Evolutionary conservation across 2,113 vertebrate genomes (phyloP), one percentile per base, ranked within the genome.

Genomic region (Thunnus thynnus): DNA sequence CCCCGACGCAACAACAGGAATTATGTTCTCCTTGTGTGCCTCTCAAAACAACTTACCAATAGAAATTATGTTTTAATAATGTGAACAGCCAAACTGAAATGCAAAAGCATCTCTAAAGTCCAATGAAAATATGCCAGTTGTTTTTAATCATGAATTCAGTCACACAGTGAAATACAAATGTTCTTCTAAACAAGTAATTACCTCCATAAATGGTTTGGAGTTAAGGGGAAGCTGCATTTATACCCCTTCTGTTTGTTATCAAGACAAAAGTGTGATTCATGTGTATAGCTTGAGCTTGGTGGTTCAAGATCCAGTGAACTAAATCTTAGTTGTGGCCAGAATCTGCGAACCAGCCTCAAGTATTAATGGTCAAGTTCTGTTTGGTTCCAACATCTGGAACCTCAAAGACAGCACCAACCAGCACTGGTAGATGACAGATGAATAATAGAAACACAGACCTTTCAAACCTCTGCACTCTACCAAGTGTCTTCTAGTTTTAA

Each of bases 31-130:
- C 3, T 11, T 55, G 25, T 17, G 46, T 27, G n/a, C 17, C 20
- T 73, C 46, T 58, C 36, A 14, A 30, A 55, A 79, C 63, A 56
- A 47, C n/a, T 47, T n/a, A 72, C 11, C 3, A 5, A 20, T 18
- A 32, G 18, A 65, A 65, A 52, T 44, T 32, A 25, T 27, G 25
- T 68, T 67, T 52, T 30, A 76, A 77, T 36, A 58, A 50, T 16
- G 27, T 64, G 46, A 84, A 73, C 46, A 22, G 32, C 13, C 4
- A 3, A 76, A 65, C 6, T 46, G 12, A 72, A 66, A 60, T 9
- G 51, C 71, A 63, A 82, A 62, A 41, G 30, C 25, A 22, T 36
- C 44, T 16, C 13, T 47, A 44, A 73, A 51, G 14, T 2, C 27
- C 44, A 61, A 36, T 69, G 3, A 22, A 41, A 36, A 41, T 12